Base-by-base conservation (phyloP, 1,140 invertebrate species). In the Anastrepha ludens region DNA sequence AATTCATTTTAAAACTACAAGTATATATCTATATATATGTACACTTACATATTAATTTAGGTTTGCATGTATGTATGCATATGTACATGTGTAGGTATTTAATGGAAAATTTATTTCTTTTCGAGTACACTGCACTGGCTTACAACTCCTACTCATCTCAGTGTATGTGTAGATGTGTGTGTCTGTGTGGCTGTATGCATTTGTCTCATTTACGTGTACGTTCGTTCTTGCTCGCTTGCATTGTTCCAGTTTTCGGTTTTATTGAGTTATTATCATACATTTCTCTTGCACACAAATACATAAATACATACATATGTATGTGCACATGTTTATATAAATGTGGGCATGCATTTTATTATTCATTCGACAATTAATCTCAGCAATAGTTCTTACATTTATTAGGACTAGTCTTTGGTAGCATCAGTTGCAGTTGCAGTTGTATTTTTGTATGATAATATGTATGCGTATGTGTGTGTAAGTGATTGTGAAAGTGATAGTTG, bases 381-480 rank as follows among this genome's bases (percentile, higher is more conserved):
- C 74, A 58, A 20, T 55, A 41, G 55, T 81, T 81, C 74, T 81
- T 81, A 81, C 74, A 81, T 55, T 81, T 81, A 81, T 81, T 81
- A 81, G 74, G 74, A 81, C 74, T 81, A 81, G 74, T 81, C 74
- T 81, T 81, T 81, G 74, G 74, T 81, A 81, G 74, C 74, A 55
- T 55, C 74, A 81, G 74, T 81, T 81, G 74, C 74, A 81, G 74
- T 81, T 81, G 74, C 44, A 29, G 74, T 74, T 74, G 15, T 39
- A 41, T 41, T 29, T 70, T 17, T 74, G 39, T 47, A 7, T n/a
- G n/a, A 29, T 29, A 29, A 29, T 29, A 1, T 74, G 41, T 8
- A 13, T 74, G 1, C 47, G 67, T 47, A 39, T 74, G 67, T 74
- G 29, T 74, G 41, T 58, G 11, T 55, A 20, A 4, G 7, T 55